phyloP scores from a whole-genome alignment of 2,888 invertebrate species.

The Drosophila paramelanica region DNA sequence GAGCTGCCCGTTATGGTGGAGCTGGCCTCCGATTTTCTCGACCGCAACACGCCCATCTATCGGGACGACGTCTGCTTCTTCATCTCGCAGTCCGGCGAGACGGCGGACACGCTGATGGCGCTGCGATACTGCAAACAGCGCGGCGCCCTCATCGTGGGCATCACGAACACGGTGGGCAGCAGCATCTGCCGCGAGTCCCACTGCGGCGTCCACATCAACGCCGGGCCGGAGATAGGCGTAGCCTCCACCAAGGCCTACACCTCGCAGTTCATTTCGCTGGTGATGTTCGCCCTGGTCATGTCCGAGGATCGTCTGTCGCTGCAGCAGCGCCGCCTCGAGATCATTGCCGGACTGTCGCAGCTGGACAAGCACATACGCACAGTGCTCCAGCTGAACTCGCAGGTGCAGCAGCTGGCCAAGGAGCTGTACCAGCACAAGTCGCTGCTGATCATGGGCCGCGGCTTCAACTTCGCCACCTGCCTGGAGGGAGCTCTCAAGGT shows the following conservation, averaged over 20 bases:
- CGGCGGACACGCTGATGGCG: constrained; percentile 97
- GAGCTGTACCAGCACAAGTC: constrained; percentile 98
- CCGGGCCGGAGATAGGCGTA: constrained; percentile 99
- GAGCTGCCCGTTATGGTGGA: constrained; percentile 99
- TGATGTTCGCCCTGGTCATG: constrained; percentile 99
- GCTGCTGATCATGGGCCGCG: constrained; percentile 98
- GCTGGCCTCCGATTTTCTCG: constrained; percentile 98
- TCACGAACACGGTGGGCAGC: constrained; percentile 99
- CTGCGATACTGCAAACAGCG: constrained; percentile 97
- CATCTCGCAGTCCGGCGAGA: constrained; percentile 99
- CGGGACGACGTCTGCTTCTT: constrained; percentile 99
- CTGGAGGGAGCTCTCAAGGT: constrained; percentile 98
- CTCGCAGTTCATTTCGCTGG: constrained; percentile 98
- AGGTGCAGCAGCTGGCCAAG: constrained; percentile 94
- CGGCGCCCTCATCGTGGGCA: constrained; percentile 97
- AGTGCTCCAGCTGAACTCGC: constrained; percentile 93
- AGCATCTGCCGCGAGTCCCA: constrained; percentile 99
- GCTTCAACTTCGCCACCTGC: constrained; percentile 99
- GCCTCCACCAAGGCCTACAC: constrained; percentile 99
- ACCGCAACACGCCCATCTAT: constrained; percentile 98
- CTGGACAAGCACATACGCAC: constrained; percentile 94
- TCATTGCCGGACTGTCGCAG: constrained; percentile 93
- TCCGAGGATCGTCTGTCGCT: constrained; percentile 98
- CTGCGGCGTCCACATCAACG: constrained; percentile 99
- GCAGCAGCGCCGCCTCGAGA: constrained; percentile 92